Conservation (phyloP, 2,113 vertebrate species). For the Dermatemys mawii region DNA sequence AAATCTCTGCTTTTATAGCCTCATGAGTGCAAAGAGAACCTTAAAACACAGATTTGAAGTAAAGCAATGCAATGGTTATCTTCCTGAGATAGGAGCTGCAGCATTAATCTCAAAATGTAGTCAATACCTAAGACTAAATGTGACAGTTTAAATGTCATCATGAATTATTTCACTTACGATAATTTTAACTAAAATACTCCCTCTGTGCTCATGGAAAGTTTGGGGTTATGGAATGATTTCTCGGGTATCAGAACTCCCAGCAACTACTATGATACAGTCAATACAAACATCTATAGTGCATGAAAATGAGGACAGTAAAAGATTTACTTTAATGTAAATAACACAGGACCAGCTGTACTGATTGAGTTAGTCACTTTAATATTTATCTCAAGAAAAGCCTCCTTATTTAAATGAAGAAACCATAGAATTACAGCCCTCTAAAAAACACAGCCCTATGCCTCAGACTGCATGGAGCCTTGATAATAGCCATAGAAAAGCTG, state of each 20-base stretch:
- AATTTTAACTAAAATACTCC: neutral
- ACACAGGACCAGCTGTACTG: fast-evolving
- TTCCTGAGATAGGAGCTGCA: neutral
- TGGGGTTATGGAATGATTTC: too few species aligned
- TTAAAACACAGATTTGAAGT: neutral
- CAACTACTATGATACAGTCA: neutral
- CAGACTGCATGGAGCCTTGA: neutral
- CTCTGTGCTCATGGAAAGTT: too few species aligned
- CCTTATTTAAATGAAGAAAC: neutral
- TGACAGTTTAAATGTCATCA: neutral
- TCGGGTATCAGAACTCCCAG: neutral
- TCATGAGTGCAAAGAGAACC: neutral
- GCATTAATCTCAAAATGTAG: neutral
- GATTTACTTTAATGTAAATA: neutral
- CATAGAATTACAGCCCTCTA: neutral
- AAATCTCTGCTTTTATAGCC: neutral
- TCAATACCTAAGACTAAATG: neutral
- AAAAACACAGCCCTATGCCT: neutral
- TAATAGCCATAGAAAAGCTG: neutral
- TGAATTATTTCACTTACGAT: neutral
- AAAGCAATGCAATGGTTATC: neutral
- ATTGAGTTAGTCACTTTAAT: neutral
- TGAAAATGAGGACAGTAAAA: neutral
- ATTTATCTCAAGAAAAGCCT: neutral
- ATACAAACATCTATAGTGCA: neutral